Evolutionary conservation across 1,140 invertebrate genomes (phyloP).

Genomic region (Elysia chlorotica): DNA sequence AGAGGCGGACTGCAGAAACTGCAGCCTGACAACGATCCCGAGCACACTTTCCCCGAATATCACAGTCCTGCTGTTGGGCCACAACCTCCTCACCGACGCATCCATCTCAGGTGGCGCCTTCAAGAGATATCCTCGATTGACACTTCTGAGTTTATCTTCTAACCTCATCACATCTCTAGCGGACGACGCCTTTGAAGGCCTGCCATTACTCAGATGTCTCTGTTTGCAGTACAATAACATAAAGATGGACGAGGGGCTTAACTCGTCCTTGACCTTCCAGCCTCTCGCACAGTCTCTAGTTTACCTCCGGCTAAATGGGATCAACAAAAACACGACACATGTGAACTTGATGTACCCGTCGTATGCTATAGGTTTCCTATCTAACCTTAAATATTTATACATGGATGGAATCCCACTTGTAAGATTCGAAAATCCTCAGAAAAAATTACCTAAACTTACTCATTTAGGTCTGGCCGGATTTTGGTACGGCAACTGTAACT

Average conservation of each 20-base stretch:
- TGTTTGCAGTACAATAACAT: constrained; percentile 8
- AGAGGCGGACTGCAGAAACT: too few species aligned
- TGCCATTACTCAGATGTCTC: not conserved
- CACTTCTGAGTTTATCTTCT: not conserved
- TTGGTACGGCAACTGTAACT: not conserved
- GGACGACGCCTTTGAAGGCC: not conserved
- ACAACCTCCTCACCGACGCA: constrained; percentile 1
- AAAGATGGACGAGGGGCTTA: not conserved
- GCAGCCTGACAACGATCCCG: not conserved
- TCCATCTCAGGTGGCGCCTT: not conserved
- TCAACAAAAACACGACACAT: not conserved
- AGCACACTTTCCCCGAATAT: not conserved
- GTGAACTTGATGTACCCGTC: not conserved
- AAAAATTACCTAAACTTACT: not conserved
- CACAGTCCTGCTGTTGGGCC: not conserved
- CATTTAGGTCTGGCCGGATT: not conserved
- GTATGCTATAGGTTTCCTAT: constrained; percentile 4
- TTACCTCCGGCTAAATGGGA: not conserved
- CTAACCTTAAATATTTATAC: not conserved
- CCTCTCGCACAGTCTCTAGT: not conserved
- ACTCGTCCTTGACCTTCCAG: not conserved
- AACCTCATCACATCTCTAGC: constrained; percentile 3
- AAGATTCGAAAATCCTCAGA: not conserved
- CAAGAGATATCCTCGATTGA: not conserved
- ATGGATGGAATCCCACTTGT: constrained; percentile 4